Conservation (phyloP, 2,888 invertebrate species). For the Amblyjoppa proteus region DNA sequence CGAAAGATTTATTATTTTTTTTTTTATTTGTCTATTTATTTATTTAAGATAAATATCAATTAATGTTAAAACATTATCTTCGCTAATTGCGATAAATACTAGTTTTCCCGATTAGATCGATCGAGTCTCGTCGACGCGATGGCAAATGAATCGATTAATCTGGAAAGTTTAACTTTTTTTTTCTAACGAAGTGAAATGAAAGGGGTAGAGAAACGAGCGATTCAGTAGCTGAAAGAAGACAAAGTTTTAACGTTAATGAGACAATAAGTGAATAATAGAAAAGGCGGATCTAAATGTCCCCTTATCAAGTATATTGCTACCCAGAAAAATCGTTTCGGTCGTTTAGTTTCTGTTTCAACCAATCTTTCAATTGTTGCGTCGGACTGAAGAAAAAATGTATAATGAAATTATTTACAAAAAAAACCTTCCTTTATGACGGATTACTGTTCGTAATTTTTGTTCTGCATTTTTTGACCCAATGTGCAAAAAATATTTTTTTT, state of each 20-base stretch:
- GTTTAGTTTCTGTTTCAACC: too few species aligned
- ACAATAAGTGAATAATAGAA: neutral
- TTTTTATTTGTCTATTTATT: neutral
- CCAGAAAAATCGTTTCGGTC: too few species aligned
- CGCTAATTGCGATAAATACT: slow-evolving; percentile 12
- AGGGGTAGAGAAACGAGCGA: neutral
- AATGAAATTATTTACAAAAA: too few species aligned
- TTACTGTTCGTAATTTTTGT: too few species aligned
- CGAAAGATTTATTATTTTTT: slow-evolving; percentile 53
- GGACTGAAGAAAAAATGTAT: too few species aligned
- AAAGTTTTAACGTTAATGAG: neutral
- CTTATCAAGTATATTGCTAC: too few species aligned
- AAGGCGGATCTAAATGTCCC: too few species aligned
- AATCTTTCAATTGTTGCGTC: too few species aligned
- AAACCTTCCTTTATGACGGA: too few species aligned
- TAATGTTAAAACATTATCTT: neutral
- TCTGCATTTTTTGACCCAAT: too few species aligned
- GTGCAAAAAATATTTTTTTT: too few species aligned
- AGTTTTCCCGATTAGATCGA: slow-evolving; percentile 33
- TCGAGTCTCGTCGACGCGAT: slow-evolving; percentile 29
- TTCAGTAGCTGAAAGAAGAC: neutral
- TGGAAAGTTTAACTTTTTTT: slow-evolving; percentile 32
- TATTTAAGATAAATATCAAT: neutral
- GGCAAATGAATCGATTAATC: slow-evolving; percentile 29
- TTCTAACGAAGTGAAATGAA: neutral